Evolutionary conservation across 1,140 invertebrate genomes (phyloP).

Genomic region (Platyscapa corneri): DNA sequence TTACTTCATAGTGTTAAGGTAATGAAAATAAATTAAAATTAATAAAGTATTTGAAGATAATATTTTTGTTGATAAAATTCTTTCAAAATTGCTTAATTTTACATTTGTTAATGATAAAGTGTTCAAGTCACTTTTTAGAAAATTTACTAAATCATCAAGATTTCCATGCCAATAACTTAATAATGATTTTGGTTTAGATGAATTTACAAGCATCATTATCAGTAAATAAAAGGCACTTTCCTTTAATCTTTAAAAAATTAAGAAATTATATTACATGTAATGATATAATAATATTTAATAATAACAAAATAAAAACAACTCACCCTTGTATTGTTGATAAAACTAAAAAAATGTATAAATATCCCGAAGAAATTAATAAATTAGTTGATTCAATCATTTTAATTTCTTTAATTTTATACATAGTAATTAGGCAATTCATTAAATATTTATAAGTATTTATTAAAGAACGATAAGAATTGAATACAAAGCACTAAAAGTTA

Average conservation of each 20-base stretch:
- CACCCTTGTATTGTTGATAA: neutral
- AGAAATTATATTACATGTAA: too few relatives aligned
- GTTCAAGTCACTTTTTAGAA: neutral
- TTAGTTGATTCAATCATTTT: neutral
- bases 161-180: neutral
- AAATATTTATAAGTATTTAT: neutral
- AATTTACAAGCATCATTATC: neutral
- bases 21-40: neutral
- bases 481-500: neutral
- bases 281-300: too few relatives aligned
- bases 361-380: neutral
- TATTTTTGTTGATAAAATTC: neutral
- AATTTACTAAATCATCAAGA: neutral
- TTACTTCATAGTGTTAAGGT: neutral
- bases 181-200: neutral
- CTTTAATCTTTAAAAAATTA: neutral
- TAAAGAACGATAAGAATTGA: neutral
- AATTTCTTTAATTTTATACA: conserved; percentile 3
- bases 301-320: neutral
- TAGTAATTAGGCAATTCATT: neutral
- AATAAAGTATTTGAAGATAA: neutral
- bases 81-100: neutral
- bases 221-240: neutral
- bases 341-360: neutral
- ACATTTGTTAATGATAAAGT: neutral